Conservation (phyloP, 2,797 vertebrate species). For the Poecilia picta region DNA sequence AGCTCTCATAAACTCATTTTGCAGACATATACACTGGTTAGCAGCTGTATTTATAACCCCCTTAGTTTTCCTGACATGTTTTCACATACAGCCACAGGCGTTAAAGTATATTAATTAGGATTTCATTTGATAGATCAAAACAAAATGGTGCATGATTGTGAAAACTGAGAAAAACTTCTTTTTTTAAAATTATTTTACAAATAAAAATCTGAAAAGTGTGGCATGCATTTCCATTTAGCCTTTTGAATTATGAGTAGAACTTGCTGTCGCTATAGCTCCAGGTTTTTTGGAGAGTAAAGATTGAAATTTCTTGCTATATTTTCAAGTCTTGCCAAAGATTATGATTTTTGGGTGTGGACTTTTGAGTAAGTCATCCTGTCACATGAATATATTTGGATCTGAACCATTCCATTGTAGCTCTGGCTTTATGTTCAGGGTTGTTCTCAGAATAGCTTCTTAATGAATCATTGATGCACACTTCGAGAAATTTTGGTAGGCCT, state of each 20-base stretch:
- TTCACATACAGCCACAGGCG: not conserved
- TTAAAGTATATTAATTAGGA: not conserved
- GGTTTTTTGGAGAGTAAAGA: not conserved
- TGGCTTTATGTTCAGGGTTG: not conserved
- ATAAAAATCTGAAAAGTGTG: not conserved
- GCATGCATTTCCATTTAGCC: not conserved
- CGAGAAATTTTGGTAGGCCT: not conserved
- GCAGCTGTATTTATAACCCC: not conserved
- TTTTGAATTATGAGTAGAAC: not conserved
- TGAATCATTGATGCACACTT: not conserved
- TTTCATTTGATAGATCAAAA: not conserved
- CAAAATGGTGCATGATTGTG: not conserved
- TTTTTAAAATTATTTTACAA: not conserved
- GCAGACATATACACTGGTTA: not conserved
- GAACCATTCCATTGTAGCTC: not conserved
- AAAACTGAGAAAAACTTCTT: not conserved
- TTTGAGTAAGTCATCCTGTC: not conserved
- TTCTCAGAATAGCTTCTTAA: not conserved
- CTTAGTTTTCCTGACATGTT: not conserved
- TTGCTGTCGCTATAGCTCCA: not conserved
- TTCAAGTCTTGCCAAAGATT: not conserved
- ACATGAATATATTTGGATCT: not conserved
- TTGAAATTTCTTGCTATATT: not conserved
- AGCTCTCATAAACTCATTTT: not conserved
- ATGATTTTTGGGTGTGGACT: not conserved